Evolutionary conservation across 1,140 invertebrate species (phyloP).

Genomic region (Anadara kagoshimensis): DNA sequence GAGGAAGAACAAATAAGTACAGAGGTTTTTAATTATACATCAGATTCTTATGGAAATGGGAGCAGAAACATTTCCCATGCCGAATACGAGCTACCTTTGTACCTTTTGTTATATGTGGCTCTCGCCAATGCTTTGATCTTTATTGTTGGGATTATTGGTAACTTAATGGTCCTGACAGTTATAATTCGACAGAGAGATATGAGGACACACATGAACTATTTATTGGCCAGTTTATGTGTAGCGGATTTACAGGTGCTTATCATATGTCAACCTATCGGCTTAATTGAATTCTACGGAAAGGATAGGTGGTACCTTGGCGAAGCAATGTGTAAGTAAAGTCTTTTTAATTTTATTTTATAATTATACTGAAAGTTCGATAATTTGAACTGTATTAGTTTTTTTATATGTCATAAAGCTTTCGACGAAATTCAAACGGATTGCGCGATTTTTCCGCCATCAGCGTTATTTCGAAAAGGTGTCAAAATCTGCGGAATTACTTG

Average conservation of each 20-base stretch:
- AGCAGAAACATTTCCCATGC: too few relatives aligned
- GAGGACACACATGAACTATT: constrained; percentile 88
- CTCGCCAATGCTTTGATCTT: constrained; percentile 82
- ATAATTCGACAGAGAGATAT: constrained; percentile 72
- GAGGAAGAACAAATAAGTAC: too few relatives aligned
- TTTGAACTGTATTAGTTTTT: too few relatives aligned
- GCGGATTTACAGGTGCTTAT: constrained; percentile 85
- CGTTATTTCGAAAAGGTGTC: too few relatives aligned
- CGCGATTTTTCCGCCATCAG: too few relatives aligned
- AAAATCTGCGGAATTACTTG: too few relatives aligned
- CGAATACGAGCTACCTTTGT: constrained; percentile 77
- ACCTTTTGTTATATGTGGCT: constrained; percentile 88
- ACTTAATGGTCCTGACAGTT: constrained; percentile 34
- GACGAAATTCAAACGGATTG: too few relatives aligned
- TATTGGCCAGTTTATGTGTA: constrained; percentile 83
- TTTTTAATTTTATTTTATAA: too few relatives aligned
- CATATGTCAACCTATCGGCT: constrained; percentile 89
- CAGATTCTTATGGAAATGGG: too few relatives aligned
- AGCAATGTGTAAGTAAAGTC: constrained; percentile 84
- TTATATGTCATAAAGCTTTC: too few relatives aligned
- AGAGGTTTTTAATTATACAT: too few relatives aligned
- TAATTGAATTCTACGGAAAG: constrained; percentile 85
- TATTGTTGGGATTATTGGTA: constrained; percentile 34
- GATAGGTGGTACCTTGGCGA: constrained; percentile 85
- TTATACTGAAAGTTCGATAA: too few relatives aligned